Conservation (phyloP, 2,113 vertebrate species). For the Cephalopterus ornatus region DNA sequence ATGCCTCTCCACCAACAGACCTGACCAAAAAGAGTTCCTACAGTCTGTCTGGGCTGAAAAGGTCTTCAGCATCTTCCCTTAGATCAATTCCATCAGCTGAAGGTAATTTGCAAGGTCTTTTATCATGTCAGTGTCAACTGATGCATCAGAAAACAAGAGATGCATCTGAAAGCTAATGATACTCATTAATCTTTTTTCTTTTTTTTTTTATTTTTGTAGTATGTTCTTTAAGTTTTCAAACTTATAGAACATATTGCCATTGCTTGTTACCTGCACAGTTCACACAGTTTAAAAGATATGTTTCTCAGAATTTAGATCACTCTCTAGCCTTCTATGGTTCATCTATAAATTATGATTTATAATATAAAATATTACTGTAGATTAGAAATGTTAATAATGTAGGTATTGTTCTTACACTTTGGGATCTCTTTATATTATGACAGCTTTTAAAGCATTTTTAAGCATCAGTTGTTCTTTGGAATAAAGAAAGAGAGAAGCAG, state of each 20-base stretch:
- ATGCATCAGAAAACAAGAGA: neutral
- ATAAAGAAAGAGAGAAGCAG: neutral
- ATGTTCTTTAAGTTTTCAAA: neutral
- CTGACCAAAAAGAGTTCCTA: constrained; percentile 81
- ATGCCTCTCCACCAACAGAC: constrained; percentile 71
- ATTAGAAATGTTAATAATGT: neutral
- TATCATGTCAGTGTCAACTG: neutral
- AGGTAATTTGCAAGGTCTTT: constrained; percentile 70
- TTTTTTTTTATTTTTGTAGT: neutral
- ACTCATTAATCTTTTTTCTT: neutral
- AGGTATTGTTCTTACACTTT: neutral
- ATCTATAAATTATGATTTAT: neutral
- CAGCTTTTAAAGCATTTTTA: neutral
- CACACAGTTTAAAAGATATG: neutral
- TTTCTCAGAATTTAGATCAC: neutral
- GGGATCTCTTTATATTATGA: neutral
- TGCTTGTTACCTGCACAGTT: neutral
- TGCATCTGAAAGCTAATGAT: neutral
- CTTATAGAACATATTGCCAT: neutral
- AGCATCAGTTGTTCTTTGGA: neutral
- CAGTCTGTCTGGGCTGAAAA: constrained; percentile 69
- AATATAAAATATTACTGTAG: neutral
- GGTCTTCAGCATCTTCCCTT: constrained; percentile 85
- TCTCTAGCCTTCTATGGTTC: neutral
- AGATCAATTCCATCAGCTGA: constrained; percentile 90